These are phyloP conservation scores for Sycophila texana DNA, from an alignment of 2,888 invertebrate species.

Conservation along the genomic window DNA sequence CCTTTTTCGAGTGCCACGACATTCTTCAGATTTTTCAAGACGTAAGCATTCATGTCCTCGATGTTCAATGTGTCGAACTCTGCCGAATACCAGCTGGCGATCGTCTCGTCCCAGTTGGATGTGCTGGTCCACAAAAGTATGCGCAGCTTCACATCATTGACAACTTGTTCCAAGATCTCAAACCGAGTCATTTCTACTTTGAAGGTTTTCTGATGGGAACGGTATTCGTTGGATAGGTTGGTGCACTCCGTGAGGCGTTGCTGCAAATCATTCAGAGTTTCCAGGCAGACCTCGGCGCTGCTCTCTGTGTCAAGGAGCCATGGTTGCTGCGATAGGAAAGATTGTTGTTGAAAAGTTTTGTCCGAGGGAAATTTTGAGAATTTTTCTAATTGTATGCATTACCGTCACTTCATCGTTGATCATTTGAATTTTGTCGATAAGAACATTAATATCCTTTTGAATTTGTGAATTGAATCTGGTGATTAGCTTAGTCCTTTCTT, in stretches of 20 bases:
- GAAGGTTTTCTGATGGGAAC: constrained; percentile 89
- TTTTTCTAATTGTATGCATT: constrained; percentile 61
- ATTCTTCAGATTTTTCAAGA: constrained; percentile 83
- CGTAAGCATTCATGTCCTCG: constrained; percentile 83
- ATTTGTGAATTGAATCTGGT: constrained; percentile 84
- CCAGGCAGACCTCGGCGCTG: constrained; percentile 81
- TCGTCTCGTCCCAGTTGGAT: constrained; percentile 84
- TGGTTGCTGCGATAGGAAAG: constrained; percentile 79
- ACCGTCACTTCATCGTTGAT: constrained; percentile 86
- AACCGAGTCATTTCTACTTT: constrained; percentile 90
- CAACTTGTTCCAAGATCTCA: constrained; percentile 87
- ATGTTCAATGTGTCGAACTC: constrained; percentile 83
- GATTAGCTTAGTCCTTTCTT: constrained; percentile 83
- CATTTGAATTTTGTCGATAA: constrained; percentile 84
- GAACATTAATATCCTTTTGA: constrained; percentile 85
- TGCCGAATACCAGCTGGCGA: constrained; percentile 81
- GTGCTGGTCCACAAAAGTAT: constrained; percentile 88
- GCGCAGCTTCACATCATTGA: constrained; percentile 87
- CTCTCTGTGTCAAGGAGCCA: constrained; percentile 86
- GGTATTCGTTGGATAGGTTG: constrained; percentile 84
- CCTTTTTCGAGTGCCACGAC: constrained; percentile 89
- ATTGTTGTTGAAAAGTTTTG: too few relatives aligned
- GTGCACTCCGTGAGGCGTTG: constrained; percentile 81
- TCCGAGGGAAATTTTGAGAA: neutral
- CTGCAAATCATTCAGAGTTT: constrained; percentile 81